Percentiles rank a stretch among this genome's conserved stretches.
Conservation (phyloP, 1,140 invertebrate genomes). For the Papilio polyxenes region DNA sequence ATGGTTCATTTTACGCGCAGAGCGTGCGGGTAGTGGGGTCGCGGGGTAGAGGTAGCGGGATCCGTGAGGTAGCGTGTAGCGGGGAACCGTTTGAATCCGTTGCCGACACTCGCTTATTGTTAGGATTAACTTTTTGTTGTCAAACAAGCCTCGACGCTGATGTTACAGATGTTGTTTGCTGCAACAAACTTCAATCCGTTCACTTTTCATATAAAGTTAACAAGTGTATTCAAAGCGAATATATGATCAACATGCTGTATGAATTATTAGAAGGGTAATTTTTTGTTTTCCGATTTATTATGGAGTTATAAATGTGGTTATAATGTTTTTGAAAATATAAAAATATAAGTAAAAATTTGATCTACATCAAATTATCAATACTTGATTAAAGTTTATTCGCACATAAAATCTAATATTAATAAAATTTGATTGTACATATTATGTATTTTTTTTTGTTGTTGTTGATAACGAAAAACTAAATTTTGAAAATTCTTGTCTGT, state of each 20-base stretch:
- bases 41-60: neutral
- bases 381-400: too few relatives aligned
- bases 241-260: neutral
- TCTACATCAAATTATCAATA: too few relatives aligned
- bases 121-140: slow-evolving; percentile 39
- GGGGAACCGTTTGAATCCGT: slow-evolving; percentile 29
- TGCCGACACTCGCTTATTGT: slow-evolving; percentile 29
- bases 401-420: too few relatives aligned
- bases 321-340: too few relatives aligned
- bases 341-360: too few relatives aligned
- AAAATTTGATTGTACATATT: too few relatives aligned
- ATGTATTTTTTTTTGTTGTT: too few relatives aligned
- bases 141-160: neutral
- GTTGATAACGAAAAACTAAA: too few relatives aligned
- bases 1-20: neutral
- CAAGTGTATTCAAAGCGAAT: neutral
- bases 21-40: neutral
- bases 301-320: too few relatives aligned
- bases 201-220: neutral
- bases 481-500: too few relatives aligned
- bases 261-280: neutral
- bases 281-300: too few relatives aligned
- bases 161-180: neutral
- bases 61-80: neutral
- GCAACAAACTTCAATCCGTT: neutral